These are phyloP conservation scores for Brachystomella parvula DNA, from an alignment of 1,140 invertebrate genomes.

Conservation along the genomic window DNA sequence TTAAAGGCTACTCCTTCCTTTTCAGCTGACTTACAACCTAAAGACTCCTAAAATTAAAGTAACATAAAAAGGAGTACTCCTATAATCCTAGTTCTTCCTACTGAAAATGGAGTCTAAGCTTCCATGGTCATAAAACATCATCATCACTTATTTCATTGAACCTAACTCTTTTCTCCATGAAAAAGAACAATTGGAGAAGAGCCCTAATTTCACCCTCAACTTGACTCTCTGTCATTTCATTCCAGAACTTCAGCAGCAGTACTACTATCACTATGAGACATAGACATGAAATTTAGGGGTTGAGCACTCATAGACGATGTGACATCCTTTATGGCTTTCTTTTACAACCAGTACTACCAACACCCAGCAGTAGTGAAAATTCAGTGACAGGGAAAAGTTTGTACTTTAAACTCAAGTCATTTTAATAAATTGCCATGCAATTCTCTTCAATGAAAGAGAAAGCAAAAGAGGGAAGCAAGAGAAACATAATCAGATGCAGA, in stretches of 20 bases:
- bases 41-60: neutral
- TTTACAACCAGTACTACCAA: neutral
- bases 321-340: constrained; percentile 1
- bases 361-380: neutral
- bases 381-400: neutral
- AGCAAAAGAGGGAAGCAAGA: too few species aligned
- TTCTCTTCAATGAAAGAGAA: too few species aligned
- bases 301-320: neutral
- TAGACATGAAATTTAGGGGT: too few species aligned
- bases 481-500: too few species aligned
- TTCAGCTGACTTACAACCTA: too few species aligned
- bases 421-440: too few species aligned
- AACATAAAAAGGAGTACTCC: neutral
- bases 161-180: too few species aligned
- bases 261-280: too few species aligned
- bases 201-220: neutral
- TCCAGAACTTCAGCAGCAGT: neutral
- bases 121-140: constrained; percentile 11
- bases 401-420: too few species aligned
- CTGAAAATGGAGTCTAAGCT: too few species aligned
- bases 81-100: neutral
- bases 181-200: neutral
- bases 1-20: neutral
- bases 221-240: neutral
- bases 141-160: neutral